phyloP scores from a whole-genome alignment of 2,797 vertebrate genomes.

The Benthosema pterotum region DNA sequence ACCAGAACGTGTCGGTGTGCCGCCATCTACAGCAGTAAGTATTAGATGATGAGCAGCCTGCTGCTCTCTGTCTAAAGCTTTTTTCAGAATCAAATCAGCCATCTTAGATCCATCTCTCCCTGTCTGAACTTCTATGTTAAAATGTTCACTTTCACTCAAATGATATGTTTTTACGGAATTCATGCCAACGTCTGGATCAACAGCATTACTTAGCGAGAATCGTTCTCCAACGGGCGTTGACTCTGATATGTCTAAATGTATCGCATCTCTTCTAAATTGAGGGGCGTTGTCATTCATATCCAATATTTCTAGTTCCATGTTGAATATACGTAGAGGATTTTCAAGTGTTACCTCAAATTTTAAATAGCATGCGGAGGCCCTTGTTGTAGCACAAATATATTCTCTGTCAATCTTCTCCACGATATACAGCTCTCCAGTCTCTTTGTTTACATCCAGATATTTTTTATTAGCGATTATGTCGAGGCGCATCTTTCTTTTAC shows the following conservation, averaged over 20 bases:
- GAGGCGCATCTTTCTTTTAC: constrained; percentile 54
- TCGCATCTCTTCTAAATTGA: constrained; percentile 39
- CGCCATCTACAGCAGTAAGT: constrained; percentile 72
- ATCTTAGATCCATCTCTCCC: constrained; percentile 61
- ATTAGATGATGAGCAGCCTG: constrained; percentile 63
- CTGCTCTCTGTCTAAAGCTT: constrained; percentile 63
- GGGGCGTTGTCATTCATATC: constrained; percentile 74
- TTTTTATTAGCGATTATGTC: constrained; percentile 57
- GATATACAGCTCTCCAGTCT: constrained; percentile 59
- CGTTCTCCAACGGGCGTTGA: constrained; percentile 26
- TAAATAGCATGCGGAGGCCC: constrained; percentile 47
- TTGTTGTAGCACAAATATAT: constrained; percentile 35
- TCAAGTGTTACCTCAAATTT: constrained; percentile 61
- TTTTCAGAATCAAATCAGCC: constrained; percentile 62
- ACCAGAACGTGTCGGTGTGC: constrained; percentile 60
- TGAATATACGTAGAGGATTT: constrained; percentile 59
- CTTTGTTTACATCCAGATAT: constrained; percentile 62
- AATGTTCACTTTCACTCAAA: constrained; percentile 54
- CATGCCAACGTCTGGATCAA: constrained; percentile 57
- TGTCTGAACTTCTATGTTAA: constrained; percentile 56
- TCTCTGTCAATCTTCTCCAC: constrained; percentile 67
- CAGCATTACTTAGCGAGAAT: constrained; percentile 64
- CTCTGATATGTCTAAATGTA: constrained; percentile 37
- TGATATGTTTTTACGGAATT: constrained; percentile 60
- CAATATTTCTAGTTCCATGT: constrained; percentile 59